Base-by-base conservation (phyloP, 2,797 vertebrate genomes). In the Carcharodon carcharias region DNA sequence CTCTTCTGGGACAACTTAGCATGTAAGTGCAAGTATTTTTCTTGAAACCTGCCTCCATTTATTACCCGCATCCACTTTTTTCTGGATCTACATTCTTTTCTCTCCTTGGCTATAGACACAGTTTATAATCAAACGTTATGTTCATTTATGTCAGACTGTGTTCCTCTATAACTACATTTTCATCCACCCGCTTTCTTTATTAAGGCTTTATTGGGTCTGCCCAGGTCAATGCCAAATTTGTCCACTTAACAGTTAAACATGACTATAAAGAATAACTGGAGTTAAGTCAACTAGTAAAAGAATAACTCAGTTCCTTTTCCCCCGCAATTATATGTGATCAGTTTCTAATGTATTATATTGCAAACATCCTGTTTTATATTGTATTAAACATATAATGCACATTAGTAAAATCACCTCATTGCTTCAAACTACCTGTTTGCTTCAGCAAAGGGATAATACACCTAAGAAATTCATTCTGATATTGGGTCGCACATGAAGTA, bases 1-100 rank as follows among this genome's bases (percentile, higher is more conserved):
- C 96, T 97, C 97, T 96, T 97, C 28, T 69, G 97, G 96, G 97
- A 96, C 96, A 77, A 97, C 94, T 95, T 95, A 58, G 69, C 69
- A 56, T 56, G 67, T 69, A 56, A 95, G 69, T 31, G 50, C 69
- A 58, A 95, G 45, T 77, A 95, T 73, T 77, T 73, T 35, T 35
- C 94, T n/a, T 95, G 69, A 95, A 95, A 71, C 50, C 50, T 73
- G 45, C 94, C 69, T 77, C 58, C 94, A 95, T 73, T 54, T 58
- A 95, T 95, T 95, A 54, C 50, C 67, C 28, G 18, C 40, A 50
- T 95, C 26, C 40, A 95, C 65, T 58, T 71, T 95, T 77, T n/a
- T 40, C 40, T 54, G 23, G 45, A 95, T 95, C 50, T 56, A 63
- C 31, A 35, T 31, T 31, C 88, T 91, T 91, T 92, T 35, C 69